Conservation (phyloP, 2,113 vertebrate species). For the Hystrix cristata region DNA sequence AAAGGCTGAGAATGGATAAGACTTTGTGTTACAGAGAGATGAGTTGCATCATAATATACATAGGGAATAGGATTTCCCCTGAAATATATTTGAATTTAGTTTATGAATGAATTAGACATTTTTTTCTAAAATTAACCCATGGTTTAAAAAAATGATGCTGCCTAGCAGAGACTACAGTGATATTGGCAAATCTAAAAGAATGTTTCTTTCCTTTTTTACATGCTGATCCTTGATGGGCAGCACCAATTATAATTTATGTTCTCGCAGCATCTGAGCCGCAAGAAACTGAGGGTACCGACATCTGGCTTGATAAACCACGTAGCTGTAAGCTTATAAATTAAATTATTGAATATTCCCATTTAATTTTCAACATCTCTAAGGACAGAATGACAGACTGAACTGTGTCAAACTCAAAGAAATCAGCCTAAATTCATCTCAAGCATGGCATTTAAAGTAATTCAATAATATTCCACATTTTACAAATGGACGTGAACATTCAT, state of each 20-base stretch:
- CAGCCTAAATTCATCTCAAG: conserved; percentile 68
- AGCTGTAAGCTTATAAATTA: conserved; percentile 81
- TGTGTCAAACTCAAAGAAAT: conserved; percentile 77
- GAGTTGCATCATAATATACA: neutral
- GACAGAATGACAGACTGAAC: conserved; percentile 77
- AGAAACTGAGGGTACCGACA: conserved; percentile 73
- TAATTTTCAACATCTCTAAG: conserved; percentile 81
- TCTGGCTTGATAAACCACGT: conserved; percentile 80
- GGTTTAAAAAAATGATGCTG: conserved; percentile 40
- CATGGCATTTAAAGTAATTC: conserved; percentile 75
- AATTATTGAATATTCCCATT: conserved; percentile 80
- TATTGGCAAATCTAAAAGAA: conserved; percentile 26
- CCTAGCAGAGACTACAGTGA: neutral
- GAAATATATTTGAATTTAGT: conserved; percentile 52
- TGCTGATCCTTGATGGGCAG: conserved; percentile 19
- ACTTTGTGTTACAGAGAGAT: conserved; percentile 34
- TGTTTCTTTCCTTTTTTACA: conserved; percentile 45
- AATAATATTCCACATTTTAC: conserved; percentile 73
- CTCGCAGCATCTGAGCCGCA: conserved; percentile 70
- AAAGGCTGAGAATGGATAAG: neutral
- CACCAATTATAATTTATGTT: conserved; percentile 77
- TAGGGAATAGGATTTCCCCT: conserved; percentile 40
- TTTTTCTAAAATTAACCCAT: conserved; percentile 53
- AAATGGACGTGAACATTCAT: conserved; percentile 67
- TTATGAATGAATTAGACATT: conserved; percentile 67